Percentiles rank a stretch among this genome's conserved stretches.
Evolutionary conservation across 2,888 invertebrate genomes (phyloP).

Genomic region (Eupithecia vulgata): DNA sequence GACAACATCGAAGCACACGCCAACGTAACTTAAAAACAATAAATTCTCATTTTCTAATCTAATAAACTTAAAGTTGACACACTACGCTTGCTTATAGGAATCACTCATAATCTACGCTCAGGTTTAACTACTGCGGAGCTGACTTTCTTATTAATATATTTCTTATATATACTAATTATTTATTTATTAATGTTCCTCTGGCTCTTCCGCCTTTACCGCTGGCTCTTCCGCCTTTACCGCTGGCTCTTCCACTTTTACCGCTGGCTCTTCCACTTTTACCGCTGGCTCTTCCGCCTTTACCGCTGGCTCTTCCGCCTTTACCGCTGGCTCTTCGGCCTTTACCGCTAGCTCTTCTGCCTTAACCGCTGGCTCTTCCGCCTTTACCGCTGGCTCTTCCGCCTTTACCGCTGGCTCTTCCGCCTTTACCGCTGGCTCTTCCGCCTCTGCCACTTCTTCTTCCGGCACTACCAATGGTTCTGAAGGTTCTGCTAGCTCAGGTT

Average conservation of each 20-base stretch:
- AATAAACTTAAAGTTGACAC: not conserved
- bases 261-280: slow-evolving; percentile 31
- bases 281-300: slow-evolving; percentile 39
- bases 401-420: slow-evolving; percentile 45
- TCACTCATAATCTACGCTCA: slow-evolving; percentile 65
- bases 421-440: slow-evolving; percentile 43
- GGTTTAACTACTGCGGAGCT: slow-evolving; percentile 56
- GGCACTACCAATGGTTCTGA: slow-evolving; percentile 47
- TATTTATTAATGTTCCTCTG: too few species aligned
- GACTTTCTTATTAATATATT: slow-evolving; percentile 65
- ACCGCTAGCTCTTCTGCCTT: slow-evolving; percentile 30
- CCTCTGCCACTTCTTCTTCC: slow-evolving; percentile 47
- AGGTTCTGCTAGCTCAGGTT: slow-evolving; percentile 53
- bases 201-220: slow-evolving; percentile 30
- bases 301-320: slow-evolving; percentile 37
- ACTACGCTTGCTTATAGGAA: slow-evolving; percentile 2
- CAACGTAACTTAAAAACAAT: not conserved
- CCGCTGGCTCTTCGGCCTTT: slow-evolving; percentile 56
- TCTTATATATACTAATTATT: too few species aligned
- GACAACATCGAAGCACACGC: not conserved
- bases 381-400: slow-evolving; percentile 51
- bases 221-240: slow-evolving; percentile 43
- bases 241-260: slow-evolving; percentile 53
- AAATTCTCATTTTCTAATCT: slow-evolving; percentile 1
- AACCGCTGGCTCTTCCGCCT: slow-evolving; percentile 38